Evolutionary conservation across 2,113 vertebrate species (phyloP), one percentile per base, ranked within the genome.

Genomic region (Tympanuchus pallidicinctus): DNA sequence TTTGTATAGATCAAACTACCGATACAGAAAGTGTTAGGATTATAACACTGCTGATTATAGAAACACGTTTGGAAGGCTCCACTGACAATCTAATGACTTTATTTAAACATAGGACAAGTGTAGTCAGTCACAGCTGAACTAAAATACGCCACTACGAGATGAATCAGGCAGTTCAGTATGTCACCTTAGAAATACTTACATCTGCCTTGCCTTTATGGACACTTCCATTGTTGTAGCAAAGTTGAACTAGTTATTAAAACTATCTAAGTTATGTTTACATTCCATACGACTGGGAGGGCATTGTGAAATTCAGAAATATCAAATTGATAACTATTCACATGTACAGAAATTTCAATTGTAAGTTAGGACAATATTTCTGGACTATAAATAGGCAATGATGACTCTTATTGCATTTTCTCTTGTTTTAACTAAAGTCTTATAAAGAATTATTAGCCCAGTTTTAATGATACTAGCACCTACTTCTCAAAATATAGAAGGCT

Each of bases 1-100:
- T 95, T 96, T 91, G 84, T 94, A 93, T 94, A 94, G 92, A 95
- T 96, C 95, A 94, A 91, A 90, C 57, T 75, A 86, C 87, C 91
- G 79, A 82, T 90, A 73, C 50, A 73, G 88, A 94, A 90, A 84
- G 91, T 57, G 90, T 85, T 80, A 11, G 32, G 89, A 88, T 95
- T 95, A 88, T 91, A 93, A 82, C 54, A 50, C 32, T 84, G 82
- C 71, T 80, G 92, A 91, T 93, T 89, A 96, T 34, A 92, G 82
- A 91, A 82, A 88, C 30, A 78, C 18, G 85, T 89, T 94, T 88
- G 71, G 74, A 91, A 83, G 90, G 40, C 75, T 95, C 88, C 5
- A 3, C 34, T 87, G 94, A 60, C 79, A 89, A 43, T 3, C 88
- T 89, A 92, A 94, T 77, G 80, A 90, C 78, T 91, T 81, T 95